Evolutionary conservation across 1,140 invertebrate genomes (phyloP), one percentile per base, ranked within the genome.

Genomic region (Zaprionus taronus): DNA sequence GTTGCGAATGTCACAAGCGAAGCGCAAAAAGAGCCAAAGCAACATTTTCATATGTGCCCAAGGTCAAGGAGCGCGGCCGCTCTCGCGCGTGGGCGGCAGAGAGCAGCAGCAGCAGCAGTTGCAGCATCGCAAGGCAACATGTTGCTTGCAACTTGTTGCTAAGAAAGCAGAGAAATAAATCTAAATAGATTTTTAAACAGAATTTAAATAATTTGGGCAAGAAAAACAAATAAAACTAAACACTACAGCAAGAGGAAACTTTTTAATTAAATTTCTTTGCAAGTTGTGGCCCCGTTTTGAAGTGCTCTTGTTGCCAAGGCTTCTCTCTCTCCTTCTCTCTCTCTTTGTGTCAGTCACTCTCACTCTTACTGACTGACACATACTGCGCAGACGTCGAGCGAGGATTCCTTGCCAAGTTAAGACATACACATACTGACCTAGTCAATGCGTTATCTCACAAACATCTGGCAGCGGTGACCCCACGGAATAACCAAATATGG

Each of bases 371-470:
- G 17, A 51, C 28, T 14, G 51, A 44, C 0, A 12, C 36, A 12
- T 28, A 76, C 20, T 72, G 83, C 83, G 83, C 83, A 83, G 57
- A 55, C 84, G 79, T 75, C 67, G 24, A 15, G 4, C 31, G 1
- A 17, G 51, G 51, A 72, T 15, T 77, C 72, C 47, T 71, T 58
- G 9, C 34, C 24, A 20, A 80, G 81, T 80, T 66, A 81, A 79
- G 65, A 78, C 64, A 66, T 77, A 79, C 77, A 90, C 75, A 87
- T 67, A 90, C 85, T 89, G 85, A 89, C 85, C 85, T 89, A 89
- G 85, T 89, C 85, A 89, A 89, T 81, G 75, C 70, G 81, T 28
- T 60, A 58, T 15, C 41, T 47, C 31, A 15, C 28, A 57, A 36
- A 62, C 64, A 55, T 65, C 61, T 60, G 70, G 12, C 55, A 66